Base-by-base conservation (phyloP, 2,113 vertebrate species). In the Lanius ludovicianus region DNA sequence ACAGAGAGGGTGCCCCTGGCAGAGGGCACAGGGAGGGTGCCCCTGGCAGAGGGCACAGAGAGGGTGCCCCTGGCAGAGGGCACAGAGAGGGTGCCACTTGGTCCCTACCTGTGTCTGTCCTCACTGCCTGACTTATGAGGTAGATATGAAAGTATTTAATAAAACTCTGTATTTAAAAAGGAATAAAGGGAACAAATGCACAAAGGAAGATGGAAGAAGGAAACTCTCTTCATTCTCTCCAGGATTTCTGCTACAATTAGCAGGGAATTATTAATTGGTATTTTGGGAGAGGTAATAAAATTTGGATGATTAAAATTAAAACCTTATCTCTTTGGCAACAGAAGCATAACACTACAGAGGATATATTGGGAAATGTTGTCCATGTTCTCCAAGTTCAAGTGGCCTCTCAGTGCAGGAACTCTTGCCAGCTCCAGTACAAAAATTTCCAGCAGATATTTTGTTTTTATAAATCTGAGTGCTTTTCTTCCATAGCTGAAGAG, bases 271-370 rank as follows among this genome's bases (percentile, higher is more conserved):
- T 76, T 86, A 92, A 73, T 39, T 77, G 42, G 22, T 87, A 53
- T 79, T 93, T 84, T 77, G 87, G 77, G 77, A 89, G 60, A 78
- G 14, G 68, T 87, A 89, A 84, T 89, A 67, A 90, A 69, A 69
- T 76, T 80, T 65, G 46, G 74, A 4, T 2, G 33, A 50, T 30
- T 80, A 57, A 78, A 96, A 96, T 80, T 30, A 86, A 76, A 80
- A 68, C n/a, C 14, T 90, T 86, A 90, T 71, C 75, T 84, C 49
- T 88, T 57, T 95, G 53, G 52, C 42, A 87, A 74, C 25, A 90
- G 76, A 88, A 86, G 44, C 5, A 27, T 50, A 79, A 65, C 50
- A 46, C 24, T 86, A 4, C 9, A 62, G n/a, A 53, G 52, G 35
- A 63, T 89, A 55, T 87, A n/a, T 10, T 70, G 44, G 39, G 52